Evolutionary conservation across 2,113 vertebrate species (phyloP).

Genomic region (Himantopus leucocephalus): DNA sequence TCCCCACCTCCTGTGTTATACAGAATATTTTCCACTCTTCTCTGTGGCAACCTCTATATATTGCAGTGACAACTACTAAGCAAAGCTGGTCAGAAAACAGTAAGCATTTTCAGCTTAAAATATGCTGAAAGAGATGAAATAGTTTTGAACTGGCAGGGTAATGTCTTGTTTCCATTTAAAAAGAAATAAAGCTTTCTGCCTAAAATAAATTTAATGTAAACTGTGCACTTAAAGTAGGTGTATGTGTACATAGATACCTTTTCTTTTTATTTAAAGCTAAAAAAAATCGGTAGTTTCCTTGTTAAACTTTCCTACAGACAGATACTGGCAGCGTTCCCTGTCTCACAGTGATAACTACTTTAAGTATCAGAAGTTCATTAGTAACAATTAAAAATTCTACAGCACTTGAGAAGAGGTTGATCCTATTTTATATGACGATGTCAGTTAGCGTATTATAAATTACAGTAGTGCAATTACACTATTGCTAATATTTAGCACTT

Average conservation of each 20-base stretch:
- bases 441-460: constrained; percentile 12
- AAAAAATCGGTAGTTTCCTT: background rate
- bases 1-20: background rate
- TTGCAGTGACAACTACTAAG: background rate
- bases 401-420: constrained; percentile 22
- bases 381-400: constrained; percentile 35
- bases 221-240: background rate
- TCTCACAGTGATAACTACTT: background rate
- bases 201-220: background rate
- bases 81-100: background rate
- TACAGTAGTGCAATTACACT: constrained; percentile 21
- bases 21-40: constrained; percentile 16
- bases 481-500: constrained; percentile 31
- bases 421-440: constrained; percentile 13
- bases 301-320: background rate
- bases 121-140: background rate
- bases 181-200: background rate
- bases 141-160: background rate
- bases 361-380: constrained; percentile 31
- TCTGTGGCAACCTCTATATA: background rate
- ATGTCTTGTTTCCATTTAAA: background rate
- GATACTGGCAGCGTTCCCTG: constrained; percentile 33
- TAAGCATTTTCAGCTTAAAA: constrained; percentile 33
- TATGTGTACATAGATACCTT: background rate
- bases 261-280: background rate